Conservation (phyloP, 2,113 vertebrate species). For the Anolis sagrei region DNA sequence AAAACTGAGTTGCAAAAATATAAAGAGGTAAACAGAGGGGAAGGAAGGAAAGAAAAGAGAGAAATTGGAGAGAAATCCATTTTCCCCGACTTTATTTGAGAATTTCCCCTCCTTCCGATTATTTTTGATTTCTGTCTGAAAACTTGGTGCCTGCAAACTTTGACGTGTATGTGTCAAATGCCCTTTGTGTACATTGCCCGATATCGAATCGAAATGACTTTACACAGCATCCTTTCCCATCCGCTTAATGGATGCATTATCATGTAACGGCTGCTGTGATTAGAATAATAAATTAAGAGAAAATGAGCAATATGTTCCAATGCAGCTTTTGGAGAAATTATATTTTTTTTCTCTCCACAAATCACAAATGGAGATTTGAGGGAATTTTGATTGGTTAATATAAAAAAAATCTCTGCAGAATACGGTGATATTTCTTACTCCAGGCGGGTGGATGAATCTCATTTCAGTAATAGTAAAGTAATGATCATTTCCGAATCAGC, state of each 20-base stretch:
- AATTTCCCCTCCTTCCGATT: conserved; percentile 3
- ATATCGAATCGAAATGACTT: conserved; percentile 69
- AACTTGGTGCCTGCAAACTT: conserved; percentile 44
- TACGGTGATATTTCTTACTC: conserved; percentile 77
- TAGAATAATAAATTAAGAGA: conserved; percentile 80
- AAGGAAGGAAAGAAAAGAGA: rapidly evolving
- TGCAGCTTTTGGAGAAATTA: conserved; percentile 79
- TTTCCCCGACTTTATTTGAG: not conserved
- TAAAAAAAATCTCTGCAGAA: conserved; percentile 69
- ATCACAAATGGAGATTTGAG: conserved; percentile 76
- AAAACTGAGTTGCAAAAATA: not conserved
- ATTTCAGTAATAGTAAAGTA: conserved; percentile 74
- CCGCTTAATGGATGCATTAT: conserved; percentile 72
- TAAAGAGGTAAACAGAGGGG: rapidly evolving
- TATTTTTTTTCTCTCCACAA: conserved; percentile 78
- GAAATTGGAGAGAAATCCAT: not conserved
- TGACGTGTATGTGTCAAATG: conserved; percentile 45
- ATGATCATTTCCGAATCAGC: conserved; percentile 72
- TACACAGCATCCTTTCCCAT: not conserved
- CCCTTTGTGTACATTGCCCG: conserved; percentile 46
- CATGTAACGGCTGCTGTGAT: conserved; percentile 69
- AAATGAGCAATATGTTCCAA: conserved; percentile 75
- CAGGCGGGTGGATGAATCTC: conserved; percentile 73
- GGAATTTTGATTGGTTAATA: conserved; percentile 84
- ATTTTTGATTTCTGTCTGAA: not conserved